These are phyloP conservation scores for Podarcis muralis DNA, from an alignment of 2,113 vertebrate genomes.

Conservation along the genomic window DNA sequence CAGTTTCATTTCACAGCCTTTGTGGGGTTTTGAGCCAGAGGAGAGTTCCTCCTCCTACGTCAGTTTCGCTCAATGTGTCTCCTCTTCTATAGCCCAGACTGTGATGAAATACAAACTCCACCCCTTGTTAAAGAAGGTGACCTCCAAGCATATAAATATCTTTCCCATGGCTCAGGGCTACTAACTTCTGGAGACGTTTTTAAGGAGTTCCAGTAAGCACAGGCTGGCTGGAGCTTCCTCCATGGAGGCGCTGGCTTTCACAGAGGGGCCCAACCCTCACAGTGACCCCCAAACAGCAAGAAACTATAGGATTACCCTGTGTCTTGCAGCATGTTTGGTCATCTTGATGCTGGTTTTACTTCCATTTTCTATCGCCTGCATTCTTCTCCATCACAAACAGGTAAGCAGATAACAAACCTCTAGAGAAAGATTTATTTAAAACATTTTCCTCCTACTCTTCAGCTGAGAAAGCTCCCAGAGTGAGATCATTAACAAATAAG, in stretches of 20 bases:
- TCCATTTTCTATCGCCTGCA: background rate
- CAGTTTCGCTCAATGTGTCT: background rate
- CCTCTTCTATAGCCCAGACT: background rate
- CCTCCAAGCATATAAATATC: slow-evolving; percentile 5
- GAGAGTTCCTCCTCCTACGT: background rate
- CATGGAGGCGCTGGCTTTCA: background rate
- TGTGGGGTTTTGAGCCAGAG: background rate
- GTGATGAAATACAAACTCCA: slow-evolving; percentile 1
- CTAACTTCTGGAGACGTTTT: background rate
- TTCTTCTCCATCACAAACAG: background rate
- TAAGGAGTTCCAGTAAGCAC: background rate
- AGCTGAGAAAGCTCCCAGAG: background rate
- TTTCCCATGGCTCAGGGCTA: background rate
- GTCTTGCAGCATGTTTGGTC: background rate
- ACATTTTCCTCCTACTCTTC: background rate
- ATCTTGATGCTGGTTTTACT: background rate
- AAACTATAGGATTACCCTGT: background rate
- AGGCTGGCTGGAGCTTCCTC: background rate
- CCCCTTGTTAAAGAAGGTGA: background rate
- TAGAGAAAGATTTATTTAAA: background rate
- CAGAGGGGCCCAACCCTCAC: background rate
- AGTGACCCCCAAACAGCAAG: background rate
- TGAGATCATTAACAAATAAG: background rate
- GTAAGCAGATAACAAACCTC: background rate
- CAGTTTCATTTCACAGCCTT: slow-evolving; percentile 7